A percentile compares a stretch with the other conserved stretches of the same genome.
Conservation (phyloP, 2,797 vertebrate species). For the Pseudocheirus occidentalis region DNA sequence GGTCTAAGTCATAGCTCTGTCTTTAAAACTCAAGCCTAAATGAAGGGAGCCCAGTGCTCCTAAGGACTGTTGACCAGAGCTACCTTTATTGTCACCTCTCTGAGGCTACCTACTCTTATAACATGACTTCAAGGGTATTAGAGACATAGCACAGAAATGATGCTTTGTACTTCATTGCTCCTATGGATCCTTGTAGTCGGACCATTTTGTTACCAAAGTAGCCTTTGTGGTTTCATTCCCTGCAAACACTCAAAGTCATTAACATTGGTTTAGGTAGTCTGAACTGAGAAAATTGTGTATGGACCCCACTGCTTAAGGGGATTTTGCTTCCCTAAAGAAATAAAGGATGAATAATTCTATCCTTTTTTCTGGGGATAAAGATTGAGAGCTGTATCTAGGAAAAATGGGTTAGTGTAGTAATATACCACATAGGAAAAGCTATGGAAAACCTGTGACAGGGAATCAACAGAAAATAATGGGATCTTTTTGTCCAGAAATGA, state of each 20-base stretch:
- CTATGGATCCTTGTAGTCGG: background rate
- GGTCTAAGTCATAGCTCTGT: background rate
- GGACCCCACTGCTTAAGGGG: background rate
- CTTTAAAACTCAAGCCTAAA: background rate
- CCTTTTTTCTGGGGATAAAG: background rate
- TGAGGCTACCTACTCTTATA: background rate
- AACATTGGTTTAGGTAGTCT: background rate
- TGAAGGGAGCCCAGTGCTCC: background rate
- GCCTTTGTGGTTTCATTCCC: background rate
- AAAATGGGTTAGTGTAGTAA: background rate
- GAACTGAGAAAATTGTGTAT: background rate
- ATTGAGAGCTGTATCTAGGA: background rate
- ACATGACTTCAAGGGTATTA: background rate
- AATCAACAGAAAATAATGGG: background rate
- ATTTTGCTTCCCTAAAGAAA: background rate
- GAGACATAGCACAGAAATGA: background rate
- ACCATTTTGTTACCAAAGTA: background rate
- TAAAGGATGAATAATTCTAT: background rate
- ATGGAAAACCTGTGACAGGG: background rate
- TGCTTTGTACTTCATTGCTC: background rate
- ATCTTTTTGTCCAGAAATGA: background rate
- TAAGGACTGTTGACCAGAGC: background rate
- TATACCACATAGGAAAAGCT: background rate
- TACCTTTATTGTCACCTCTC: background rate
- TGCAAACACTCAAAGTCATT: background rate